Evolutionary conservation across 2,797 vertebrate species (phyloP), one percentile per base, ranked within the genome.

Genomic region (Periparus ater): DNA sequence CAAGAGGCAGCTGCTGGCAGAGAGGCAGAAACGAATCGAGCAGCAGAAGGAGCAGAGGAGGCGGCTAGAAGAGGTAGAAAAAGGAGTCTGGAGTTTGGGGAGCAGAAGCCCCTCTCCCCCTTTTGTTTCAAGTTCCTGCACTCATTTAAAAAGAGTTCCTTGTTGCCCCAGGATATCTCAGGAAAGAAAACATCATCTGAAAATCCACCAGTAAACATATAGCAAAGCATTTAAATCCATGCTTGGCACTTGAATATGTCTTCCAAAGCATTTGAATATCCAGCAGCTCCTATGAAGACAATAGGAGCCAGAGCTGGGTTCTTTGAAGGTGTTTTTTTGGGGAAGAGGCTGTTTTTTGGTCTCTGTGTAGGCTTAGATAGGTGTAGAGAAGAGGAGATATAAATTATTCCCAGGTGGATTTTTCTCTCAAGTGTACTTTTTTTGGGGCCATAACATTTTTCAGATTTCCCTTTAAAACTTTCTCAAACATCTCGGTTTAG

Each of bases 21-120:
- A 99, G 96, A 97, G 98, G 58, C 99, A 99, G 97, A 99, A 99
- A 54, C 98, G 99, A 48, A 99, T 99, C 0, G 99, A 99, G 96
- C 98, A 99, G 96, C 99, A 99, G 97, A 99, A 99, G 94, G 98
- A 99, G 84, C 98, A 99, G 95, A 97, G 98, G 94, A 96, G 98
- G 86, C 95, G 98, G 40, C 98, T 99, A 45, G 98, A 99, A 96
- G 98, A 99, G 98, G 98, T 99, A 97, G 74, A 86, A 44, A 68
- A 21, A 42, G 40, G 42, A 60, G 70, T n/a, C 32, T 60, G 74
- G 44, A 76, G 34, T 58, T 26, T 3, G 1, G 3, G 34, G 48
- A 13, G 16, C 40, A 44, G 42, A 67, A 78, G 30, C 18, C 16
- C 21, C 29, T 38, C 32, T 88, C 51, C 18, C 4, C 0, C 16